phyloP scores from a whole-genome alignment of 1,140 invertebrate genomes.

The Lysiphlebus fabarum region DNA sequence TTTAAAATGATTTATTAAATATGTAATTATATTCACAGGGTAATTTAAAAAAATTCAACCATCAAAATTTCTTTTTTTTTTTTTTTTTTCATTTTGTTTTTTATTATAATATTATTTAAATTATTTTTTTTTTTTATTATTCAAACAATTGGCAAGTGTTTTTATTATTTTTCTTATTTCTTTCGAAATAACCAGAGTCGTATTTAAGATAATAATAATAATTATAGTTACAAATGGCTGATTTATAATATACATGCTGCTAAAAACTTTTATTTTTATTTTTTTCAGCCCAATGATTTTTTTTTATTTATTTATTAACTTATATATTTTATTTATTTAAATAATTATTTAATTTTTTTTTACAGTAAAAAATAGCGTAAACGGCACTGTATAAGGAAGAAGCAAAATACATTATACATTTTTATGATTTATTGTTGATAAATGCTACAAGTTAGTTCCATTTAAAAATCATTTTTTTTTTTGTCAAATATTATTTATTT shows the following conservation, averaged over 20 bases:
- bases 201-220: slow-evolving; percentile 19
- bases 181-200: slow-evolving; percentile 25
- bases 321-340: too few relatives aligned
- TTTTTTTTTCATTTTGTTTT: neutral
- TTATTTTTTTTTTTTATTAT: slow-evolving; percentile 4
- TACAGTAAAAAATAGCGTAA: slow-evolving; percentile 57
- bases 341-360: slow-evolving; percentile 29
- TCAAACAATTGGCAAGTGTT: neutral
- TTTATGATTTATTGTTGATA: slow-evolving; percentile 54
- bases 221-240: slow-evolving; percentile 33
- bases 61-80: too few relatives aligned
- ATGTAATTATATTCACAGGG: neutral
- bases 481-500: slow-evolving; percentile 31
- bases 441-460: slow-evolving; percentile 39
- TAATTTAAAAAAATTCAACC: too few relatives aligned
- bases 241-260: slow-evolving; percentile 36
- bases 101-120: neutral
- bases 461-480: slow-evolving; percentile 35
- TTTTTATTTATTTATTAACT: too few relatives aligned
- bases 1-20: neutral
- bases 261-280: slow-evolving; percentile 12
- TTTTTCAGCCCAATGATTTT: slow-evolving; percentile 28
- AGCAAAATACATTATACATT: slow-evolving; percentile 57
- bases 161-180: neutral
- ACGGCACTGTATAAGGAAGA: slow-evolving; percentile 59